A percentile compares a stretch with the other conserved stretches of the same genome.
These are phyloP conservation scores for Sarcophaga carnaria DNA, from an alignment of 2,888 invertebrate species.

Conservation along the genomic window DNA sequence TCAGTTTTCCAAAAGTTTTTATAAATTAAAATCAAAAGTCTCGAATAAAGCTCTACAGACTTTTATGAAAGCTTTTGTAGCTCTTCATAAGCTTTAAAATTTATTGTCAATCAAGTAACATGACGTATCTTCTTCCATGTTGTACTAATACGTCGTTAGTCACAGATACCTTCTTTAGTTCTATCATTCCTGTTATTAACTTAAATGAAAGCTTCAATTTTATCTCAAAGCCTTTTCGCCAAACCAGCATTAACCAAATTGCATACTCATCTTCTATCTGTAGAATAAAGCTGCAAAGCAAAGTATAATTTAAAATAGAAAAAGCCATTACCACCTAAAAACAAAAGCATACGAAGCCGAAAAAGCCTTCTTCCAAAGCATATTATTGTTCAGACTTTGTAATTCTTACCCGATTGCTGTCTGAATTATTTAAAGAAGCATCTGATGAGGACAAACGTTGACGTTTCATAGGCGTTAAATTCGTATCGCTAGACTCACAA, in stretches of 20 bases:
- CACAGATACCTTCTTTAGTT: too few species aligned
- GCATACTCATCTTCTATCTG: conserved; percentile 19
- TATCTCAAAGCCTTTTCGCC: neutral
- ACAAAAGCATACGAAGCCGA: conserved; percentile 73
- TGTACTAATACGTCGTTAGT: too few species aligned
- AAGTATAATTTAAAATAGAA: conserved; percentile 4
- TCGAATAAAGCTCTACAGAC: too few species aligned
- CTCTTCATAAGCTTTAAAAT: too few species aligned
- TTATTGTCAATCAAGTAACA: too few species aligned
- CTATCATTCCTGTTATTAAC: too few species aligned
- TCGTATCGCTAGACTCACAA: conserved; percentile 77
- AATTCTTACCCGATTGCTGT: conserved; percentile 82
- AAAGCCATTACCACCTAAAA: conserved; percentile 63
- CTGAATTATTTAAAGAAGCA: conserved; percentile 82
- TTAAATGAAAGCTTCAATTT: conserved; percentile 1
- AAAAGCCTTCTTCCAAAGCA: conserved; percentile 58
- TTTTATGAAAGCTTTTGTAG: too few species aligned
- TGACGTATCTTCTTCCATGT: too few species aligned
- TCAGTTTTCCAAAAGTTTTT: too few species aligned
- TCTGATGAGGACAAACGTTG: conserved; percentile 82
- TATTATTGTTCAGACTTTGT: conserved; percentile 71
- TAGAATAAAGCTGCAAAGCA: conserved; percentile 60
- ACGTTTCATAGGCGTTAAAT: conserved; percentile 75
- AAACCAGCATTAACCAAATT: conserved; percentile 21
- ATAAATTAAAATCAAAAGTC: too few species aligned